Base-by-base conservation (phyloP, 92 coral and sea anemone species). In the Palythoa grandis region DNA sequence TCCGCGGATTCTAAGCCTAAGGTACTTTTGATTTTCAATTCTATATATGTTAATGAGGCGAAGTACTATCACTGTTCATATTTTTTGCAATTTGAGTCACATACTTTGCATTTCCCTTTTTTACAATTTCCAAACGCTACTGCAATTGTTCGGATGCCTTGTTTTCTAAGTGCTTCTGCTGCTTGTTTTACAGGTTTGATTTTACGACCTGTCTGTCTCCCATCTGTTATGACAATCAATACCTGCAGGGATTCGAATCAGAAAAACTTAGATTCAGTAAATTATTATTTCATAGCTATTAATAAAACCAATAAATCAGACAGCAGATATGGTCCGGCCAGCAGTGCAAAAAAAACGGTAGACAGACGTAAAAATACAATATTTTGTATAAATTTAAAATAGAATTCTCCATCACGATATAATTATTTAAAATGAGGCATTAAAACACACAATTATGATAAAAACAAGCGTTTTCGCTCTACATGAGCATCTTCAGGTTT, bases 51-150 rank as follows among this genome's bases (percentile, higher is more conserved):
- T 66, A 22, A 5, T 20, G 71, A 22, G 25, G 35, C 35, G 71
- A n/a, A 66, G 13, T n/a, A 3, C 0, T 66, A 66, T 19, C 17
- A 4, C 12, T 22, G 71, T 13, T 24, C 74, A 7, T 24, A 16
- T 9, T 71, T 39, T 4, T 20, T 24, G 29, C 15, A 72, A n/a
- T 15, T 5, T 72, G 23, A 39, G 50, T 37, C 54, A 39, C 77
- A 8, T 72, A 72, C 77, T 72, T 72, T 72, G 54, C 77, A 72
- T 72, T 72, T 72, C 56, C 1, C 20, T 19, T 17, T 72, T 40
- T 19, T 72, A 23, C 77, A 72, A 72, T 39, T 43, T 19, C 23
- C 52, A 39, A 15, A 19, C 17, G 23, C 23, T 17, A 72, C 77
- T 2, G 77, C 77, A 19, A 72, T 20, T 72, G 77, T 72, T 7